Base-by-base conservation (phyloP, 2,888 invertebrate genomes). In the Subacronicta megacephala region DNA sequence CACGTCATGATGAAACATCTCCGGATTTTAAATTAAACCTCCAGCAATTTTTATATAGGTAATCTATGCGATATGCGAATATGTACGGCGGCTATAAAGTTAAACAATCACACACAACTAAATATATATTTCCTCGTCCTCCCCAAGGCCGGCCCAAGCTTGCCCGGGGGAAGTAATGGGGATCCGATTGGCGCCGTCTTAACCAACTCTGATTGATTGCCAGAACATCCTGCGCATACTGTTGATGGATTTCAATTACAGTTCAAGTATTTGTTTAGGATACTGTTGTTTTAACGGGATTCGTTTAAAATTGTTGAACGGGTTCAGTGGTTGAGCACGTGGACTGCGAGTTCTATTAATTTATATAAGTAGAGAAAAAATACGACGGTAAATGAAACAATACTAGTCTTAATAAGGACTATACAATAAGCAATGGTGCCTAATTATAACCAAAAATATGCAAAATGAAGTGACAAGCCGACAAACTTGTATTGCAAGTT, bases 141-240 rank as follows among this genome's bases (percentile, higher is more conserved):
- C 33, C 37, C 17, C 9, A 36, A 15, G 26, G 17, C 3, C 37
- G 43, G 35, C 37, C 26, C 17, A 23, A 23, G 42, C 57, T 31
- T 31, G 53, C 36, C 51, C 41, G 33, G 43, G 40, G 50, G 35
- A 5, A 31, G 67, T 69, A 72, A 69, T 72, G 68, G 65, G 66
- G 43, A 58, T 53, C 62, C 71, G 60, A 78, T 75, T 45, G 70
- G 66, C 59, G 57, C 53, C 61, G 63, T 55, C 62, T 43, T 62
- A 62, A 44, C 51, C 65, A 61, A 50, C 18, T 13, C 35, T 54
- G 65, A 61, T 57, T 66, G 72, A 64, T 68, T 45, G 58, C 37
- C 42, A 15, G 17, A 42, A 37, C 46, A 53, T 36, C 53, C 12
- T 16, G 35, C 10, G n/a, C 43, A 26, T 55, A 61, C 29, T 50